These are phyloP conservation scores for Calidris pygmaea DNA, from an alignment of 2,113 vertebrate genomes.

Conservation along the genomic window DNA sequence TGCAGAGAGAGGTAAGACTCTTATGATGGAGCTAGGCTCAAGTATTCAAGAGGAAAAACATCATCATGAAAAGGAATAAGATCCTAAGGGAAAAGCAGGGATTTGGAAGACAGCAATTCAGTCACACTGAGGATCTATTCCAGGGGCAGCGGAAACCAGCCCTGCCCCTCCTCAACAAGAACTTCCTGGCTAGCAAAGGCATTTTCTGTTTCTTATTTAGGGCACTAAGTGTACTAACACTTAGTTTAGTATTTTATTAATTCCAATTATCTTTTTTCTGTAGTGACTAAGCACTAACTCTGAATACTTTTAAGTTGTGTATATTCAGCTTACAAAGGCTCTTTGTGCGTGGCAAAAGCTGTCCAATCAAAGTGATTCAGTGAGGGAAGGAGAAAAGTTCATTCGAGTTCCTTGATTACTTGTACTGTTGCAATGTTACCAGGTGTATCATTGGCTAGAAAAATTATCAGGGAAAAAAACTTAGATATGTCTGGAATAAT, in stretches of 20 bases:
- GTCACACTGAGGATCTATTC: background rate
- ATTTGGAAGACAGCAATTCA: background rate
- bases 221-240: background rate
- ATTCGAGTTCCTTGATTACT: background rate
- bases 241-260: background rate
- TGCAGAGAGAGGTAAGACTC: background rate
- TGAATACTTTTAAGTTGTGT: background rate
- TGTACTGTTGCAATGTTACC: background rate
- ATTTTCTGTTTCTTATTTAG: background rate
- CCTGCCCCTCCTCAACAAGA: background rate
- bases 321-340: background rate
- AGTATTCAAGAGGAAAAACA: background rate
- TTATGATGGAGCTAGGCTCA: background rate
- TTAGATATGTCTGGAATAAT: fast-evolving
- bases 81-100: background rate
- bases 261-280: background rate
- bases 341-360: background rate
- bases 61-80: background rate
- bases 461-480: background rate
- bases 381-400: background rate
- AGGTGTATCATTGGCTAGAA: background rate
- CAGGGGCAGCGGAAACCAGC: background rate
- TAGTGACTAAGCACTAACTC: background rate
- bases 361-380: background rate
- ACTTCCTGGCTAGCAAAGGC: background rate